Conservation (phyloP, 2,888 invertebrate species). For the Conus canariensis region DNA sequence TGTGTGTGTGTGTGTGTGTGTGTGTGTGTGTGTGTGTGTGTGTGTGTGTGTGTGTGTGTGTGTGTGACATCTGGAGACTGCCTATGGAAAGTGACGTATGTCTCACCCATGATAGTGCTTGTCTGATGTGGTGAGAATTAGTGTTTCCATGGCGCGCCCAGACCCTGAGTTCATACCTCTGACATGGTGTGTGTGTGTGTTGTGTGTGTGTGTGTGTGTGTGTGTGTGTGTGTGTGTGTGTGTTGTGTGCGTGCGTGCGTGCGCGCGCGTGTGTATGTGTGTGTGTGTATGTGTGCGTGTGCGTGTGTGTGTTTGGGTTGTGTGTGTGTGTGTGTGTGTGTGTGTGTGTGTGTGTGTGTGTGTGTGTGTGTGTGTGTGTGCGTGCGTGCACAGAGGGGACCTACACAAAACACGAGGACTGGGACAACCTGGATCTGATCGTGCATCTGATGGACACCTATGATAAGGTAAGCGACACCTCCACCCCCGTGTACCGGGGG, state of each 20-base stretch:
- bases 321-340: too few species aligned
- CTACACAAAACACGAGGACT: slow-evolving; percentile 78
- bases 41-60: too few species aligned
- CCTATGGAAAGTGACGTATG: too few species aligned
- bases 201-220: neutral
- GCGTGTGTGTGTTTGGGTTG: too few species aligned
- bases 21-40: too few species aligned
- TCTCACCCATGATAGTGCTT: too few species aligned
- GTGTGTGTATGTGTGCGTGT: slow-evolving; percentile 12
- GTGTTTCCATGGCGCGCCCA: too few species aligned
- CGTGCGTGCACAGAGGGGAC: slow-evolving; percentile 77
- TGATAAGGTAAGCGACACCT: slow-evolving; percentile 74
- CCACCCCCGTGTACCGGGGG: neutral
- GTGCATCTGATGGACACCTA: slow-evolving; percentile 80
- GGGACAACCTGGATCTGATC: slow-evolving; percentile 77
- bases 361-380: neutral
- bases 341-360: neutral
- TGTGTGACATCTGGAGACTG: too few species aligned
- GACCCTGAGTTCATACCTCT: too few species aligned
- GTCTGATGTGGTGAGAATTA: too few species aligned
- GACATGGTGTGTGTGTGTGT: too few species aligned
- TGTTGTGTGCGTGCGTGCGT: neutral
- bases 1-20: too few species aligned
- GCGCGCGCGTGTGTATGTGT: neutral
- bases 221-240: neutral